Evolutionary conservation across 2,113 vertebrate genomes (phyloP).

Genomic region (Morphnarchus princeps): DNA sequence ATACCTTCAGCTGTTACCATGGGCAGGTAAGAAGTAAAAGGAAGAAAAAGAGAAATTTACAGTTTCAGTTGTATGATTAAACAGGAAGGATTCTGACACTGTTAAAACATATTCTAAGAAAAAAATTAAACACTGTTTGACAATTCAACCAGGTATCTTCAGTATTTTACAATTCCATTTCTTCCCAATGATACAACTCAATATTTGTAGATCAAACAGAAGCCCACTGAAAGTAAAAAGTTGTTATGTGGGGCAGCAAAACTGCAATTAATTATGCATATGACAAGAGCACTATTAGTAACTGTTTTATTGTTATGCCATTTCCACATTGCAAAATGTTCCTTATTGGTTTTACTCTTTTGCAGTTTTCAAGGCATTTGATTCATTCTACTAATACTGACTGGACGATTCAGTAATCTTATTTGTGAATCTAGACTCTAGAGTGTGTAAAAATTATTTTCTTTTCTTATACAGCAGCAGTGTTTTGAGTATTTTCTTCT

Average conservation of each 20-base stretch:
- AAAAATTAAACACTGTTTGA: not conserved
- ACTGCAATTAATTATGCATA: not conserved
- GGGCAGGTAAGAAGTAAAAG: not conserved
- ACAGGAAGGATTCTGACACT: not conserved
- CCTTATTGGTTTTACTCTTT: not conserved
- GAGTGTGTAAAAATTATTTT: not conserved
- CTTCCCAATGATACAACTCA: not conserved
- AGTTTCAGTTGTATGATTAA: not conserved
- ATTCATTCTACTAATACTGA: not conserved
- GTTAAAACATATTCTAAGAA: not conserved
- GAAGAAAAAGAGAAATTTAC: not conserved
- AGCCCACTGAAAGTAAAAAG: not conserved
- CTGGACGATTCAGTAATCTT: not conserved
- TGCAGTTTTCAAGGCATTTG: not conserved
- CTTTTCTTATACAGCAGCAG: not conserved
- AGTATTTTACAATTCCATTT: not conserved
- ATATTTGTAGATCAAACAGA: not conserved
- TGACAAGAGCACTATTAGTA: not conserved
- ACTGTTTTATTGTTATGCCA: not conserved
- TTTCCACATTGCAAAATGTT: not conserved
- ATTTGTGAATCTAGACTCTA: not conserved
- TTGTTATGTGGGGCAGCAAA: not conserved
- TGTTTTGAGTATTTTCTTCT: not conserved
- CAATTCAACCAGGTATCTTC: not conserved
- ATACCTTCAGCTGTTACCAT: conserved; percentile 47